Evolutionary conservation across 2,113 vertebrate species (phyloP).

Genomic region (Cranoglanis bouderius): DNA sequence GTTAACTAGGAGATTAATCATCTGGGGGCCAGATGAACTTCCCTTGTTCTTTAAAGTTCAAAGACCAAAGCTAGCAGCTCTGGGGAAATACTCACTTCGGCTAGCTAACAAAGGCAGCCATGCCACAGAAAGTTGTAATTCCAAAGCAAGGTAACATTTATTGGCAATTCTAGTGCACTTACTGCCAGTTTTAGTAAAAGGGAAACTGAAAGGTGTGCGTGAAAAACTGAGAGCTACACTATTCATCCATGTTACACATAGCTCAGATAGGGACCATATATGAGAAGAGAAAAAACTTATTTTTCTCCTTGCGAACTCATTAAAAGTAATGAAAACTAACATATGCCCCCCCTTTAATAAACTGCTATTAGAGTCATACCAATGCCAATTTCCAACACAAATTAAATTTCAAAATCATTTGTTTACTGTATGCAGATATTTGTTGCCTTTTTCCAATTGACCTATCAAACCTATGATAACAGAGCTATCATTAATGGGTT

Average conservation of each 20-base stretch:
- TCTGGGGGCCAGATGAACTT: not conserved
- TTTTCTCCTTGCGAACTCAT: not conserved
- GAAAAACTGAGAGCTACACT: not conserved
- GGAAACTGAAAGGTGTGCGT: not conserved
- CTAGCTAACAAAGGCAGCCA: not conserved
- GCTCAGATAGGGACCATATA: too few relatives aligned
- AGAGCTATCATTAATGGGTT: not conserved
- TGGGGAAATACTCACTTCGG: too few relatives aligned
- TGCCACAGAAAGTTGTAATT: too few relatives aligned
- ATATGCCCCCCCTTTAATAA: not conserved
- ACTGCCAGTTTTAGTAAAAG: not conserved
- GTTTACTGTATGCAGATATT: too few relatives aligned
- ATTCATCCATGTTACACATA: not conserved
- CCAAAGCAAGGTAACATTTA: too few relatives aligned
- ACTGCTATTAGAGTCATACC: not conserved
- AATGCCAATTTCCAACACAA: not conserved
- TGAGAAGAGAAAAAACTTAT: not conserved
- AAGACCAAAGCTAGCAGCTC: too few relatives aligned
- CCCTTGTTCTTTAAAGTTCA: not conserved
- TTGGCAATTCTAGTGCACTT: not conserved
- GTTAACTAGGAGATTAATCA: not conserved
- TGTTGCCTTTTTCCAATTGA: not conserved
- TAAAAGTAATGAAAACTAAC: not conserved
- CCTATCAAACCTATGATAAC: not conserved
- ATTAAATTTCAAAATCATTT: not conserved